Base-by-base conservation (phyloP, 2,113 vertebrate species). In the Oncorhynchus kisutch region DNA sequence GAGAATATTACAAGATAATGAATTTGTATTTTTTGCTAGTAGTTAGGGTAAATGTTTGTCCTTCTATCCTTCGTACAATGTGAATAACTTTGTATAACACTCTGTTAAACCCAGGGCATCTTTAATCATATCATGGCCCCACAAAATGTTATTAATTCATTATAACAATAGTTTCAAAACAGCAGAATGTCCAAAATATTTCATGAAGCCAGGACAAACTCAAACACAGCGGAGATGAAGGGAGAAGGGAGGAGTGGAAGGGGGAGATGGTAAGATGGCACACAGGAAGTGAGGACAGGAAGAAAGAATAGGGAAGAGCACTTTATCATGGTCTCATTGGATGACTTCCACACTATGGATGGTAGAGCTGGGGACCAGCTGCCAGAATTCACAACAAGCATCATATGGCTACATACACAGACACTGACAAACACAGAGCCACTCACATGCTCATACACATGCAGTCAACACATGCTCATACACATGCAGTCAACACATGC, bases 21-120 rank as follows among this genome's bases (percentile, higher is more conserved):
- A 29, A 71, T 88, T 84, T 88, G 79, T 86, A 85, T 80, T 76
- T 79, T 92, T 90, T 86, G 77, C 71, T 85, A 45, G 20, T 60
- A 39, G 34, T 76, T 60, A 68, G 66, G 72, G 66, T 84, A 77
- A 82, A 81, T 48, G 75, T 90, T 49, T 79, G 76, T 88, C 74
- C 62, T 75, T 79, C n/a, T 81, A 31, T 83, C 73, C 74, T 86
- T 81, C 84, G 78, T 88, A 82, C 78, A 87, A 89, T 75, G 79
- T 84, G 34, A 6, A 34, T 34, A 7, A 8, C 34, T 34, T 34
- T 34, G 34, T 34, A 34, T 34, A 34, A 34, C 31, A 45, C 16
- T 34, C 9, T 34, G 31, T 68, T 34, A 39, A 39, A 68, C 2
- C 27, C 27, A 16, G 27, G 13, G 14, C 29, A 8, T 67, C 25